Evolutionary conservation across 2,113 vertebrate species (phyloP), one percentile per base, ranked within the genome.

Genomic region (Gorsachius goisagi): DNA sequence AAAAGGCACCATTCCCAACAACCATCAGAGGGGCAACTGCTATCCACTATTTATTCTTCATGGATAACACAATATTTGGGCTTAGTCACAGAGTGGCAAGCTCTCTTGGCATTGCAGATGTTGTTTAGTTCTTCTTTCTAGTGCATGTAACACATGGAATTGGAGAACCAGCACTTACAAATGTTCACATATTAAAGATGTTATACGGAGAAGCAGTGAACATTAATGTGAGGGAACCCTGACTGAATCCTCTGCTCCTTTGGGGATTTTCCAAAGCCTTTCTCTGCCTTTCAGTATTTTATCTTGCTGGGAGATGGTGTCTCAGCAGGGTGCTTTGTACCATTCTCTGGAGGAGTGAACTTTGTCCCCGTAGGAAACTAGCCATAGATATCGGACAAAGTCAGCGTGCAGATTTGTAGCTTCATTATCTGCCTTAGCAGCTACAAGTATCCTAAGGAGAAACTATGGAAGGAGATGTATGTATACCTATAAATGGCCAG

Each of bases 341-440:
- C 12, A 0, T 56, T 94, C 76, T 86, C 58, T 79, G 30, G 37
- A 88, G 53, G 23, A 82, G 49, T 27, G n/a, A 47, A 32, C 60
- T 73, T 73, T 50, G 35, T 52, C 59, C 49, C 23, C 5, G 8
- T 4, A 60, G 44, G 63, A 88, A 69, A 86, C 26, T 26, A 89
- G 55, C 37, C 67, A 26, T 3, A 93, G 56, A 56, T 94, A 94
- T 60, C 89, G 91, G 73, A 67, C 68, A 92, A 91, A 94, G 50
- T 1, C 50, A 41, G 60, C 15, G 5, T 53, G 45, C 27, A 85
- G 55, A 92, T 93, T 85, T 95, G 86, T 77, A 79, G 71, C 90
- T 86, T 96, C 90, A 58, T 95, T 93, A 90, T 79, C 66, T 90
- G 52, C 66, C 87, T 95, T 90, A 64, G 52, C 79, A 93, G 88